Percentiles rank a stretch among this genome's conserved stretches.
Conservation (phyloP, 2,888 invertebrate species). For the Drosophila mimica region DNA sequence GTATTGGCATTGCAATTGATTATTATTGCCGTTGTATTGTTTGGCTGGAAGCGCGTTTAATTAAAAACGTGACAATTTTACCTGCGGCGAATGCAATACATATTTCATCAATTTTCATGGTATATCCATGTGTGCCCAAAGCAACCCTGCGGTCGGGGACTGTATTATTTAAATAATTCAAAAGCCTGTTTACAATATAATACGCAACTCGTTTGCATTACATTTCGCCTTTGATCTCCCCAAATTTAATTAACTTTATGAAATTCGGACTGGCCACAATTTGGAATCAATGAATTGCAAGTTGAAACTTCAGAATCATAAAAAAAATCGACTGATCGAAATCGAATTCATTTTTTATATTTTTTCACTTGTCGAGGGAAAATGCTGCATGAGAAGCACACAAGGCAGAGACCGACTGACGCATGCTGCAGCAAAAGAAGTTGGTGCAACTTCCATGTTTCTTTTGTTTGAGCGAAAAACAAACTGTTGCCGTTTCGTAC, state of each 20-base stretch:
- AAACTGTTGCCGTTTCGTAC: not conserved
- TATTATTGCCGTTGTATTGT: slow-evolving; percentile 50
- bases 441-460: not conserved
- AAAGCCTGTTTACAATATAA: slow-evolving; percentile 63
- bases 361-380: too few relatives aligned
- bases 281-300: slow-evolving; percentile 14
- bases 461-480: not conserved
- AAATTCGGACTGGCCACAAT: slow-evolving; percentile 20
- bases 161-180: slow-evolving; percentile 65
- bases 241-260: slow-evolving; percentile 74
- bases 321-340: not conserved
- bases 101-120: slow-evolving; percentile 56
- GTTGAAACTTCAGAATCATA: not conserved
- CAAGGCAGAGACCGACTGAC: not conserved
- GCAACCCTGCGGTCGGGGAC: slow-evolving; percentile 29
- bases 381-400: not conserved
- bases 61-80: slow-evolving; percentile 80
- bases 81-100: slow-evolving; percentile 64
- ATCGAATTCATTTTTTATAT: not conserved
- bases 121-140: slow-evolving; percentile 46
- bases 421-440: too few relatives aligned
- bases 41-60: slow-evolving; percentile 58
- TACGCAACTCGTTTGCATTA: slow-evolving; percentile 51
- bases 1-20: slow-evolving; percentile 56
- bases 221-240: slow-evolving; percentile 66